These are phyloP conservation scores for Synanceia verrucosa DNA, from an alignment of 2,797 vertebrate species.

Conservation along the genomic window DNA sequence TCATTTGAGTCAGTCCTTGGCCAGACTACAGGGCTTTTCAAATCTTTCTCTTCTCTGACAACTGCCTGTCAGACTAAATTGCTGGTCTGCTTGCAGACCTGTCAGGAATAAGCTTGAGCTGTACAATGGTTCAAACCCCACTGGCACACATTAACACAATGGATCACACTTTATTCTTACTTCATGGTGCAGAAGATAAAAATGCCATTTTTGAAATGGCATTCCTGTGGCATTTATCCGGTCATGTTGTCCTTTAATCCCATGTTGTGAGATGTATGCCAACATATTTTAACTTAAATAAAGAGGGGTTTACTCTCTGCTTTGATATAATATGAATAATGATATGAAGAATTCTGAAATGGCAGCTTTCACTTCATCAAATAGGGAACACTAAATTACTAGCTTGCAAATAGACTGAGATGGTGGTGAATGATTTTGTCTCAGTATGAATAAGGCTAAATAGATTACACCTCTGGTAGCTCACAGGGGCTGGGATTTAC, in stretches of 20 bases:
- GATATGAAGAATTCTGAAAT: too few species aligned
- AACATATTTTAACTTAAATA: neutral
- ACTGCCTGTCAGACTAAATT: slow-evolving; percentile 36
- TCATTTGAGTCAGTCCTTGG: slow-evolving; percentile 19
- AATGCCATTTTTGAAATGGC: neutral
- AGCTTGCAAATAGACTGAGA: too few species aligned
- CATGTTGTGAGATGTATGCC: neutral
- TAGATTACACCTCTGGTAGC: neutral
- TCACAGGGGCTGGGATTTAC: too few species aligned
- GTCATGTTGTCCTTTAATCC: neutral
- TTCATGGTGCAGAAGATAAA: neutral
- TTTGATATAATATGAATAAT: neutral
- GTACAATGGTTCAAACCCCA: slow-evolving; percentile 20
- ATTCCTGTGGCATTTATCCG: neutral
- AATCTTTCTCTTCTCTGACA: slow-evolving; percentile 4
- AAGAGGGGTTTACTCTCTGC: neutral
- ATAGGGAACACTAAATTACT: neutral
- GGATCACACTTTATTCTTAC: neutral
- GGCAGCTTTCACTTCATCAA: neutral
- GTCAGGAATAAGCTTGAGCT: slow-evolving; percentile 20
- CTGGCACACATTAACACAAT: slow-evolving; percentile 23
- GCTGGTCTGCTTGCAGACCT: slow-evolving; percentile 11
- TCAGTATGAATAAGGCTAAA: neutral
- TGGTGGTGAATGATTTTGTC: neutral
- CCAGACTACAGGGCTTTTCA: slow-evolving; percentile 14